These are phyloP conservation scores for Sebastes fasciatus DNA, from an alignment of 2,113 vertebrate species.

Conservation along the genomic window DNA sequence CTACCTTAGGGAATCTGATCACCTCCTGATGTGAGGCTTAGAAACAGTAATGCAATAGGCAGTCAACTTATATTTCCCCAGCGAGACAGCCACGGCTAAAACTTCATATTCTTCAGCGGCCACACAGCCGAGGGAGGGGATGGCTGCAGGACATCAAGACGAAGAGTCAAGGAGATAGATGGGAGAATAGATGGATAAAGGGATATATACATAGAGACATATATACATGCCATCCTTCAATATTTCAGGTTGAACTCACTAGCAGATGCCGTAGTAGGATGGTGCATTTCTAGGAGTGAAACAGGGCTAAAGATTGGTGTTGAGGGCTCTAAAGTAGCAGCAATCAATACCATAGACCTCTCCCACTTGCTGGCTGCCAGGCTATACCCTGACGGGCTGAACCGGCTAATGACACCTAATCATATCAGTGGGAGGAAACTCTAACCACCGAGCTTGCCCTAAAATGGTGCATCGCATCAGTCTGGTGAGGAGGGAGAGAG, in stretches of 20 bases:
- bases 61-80: constrained; percentile 80
- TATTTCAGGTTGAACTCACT: constrained; percentile 20
- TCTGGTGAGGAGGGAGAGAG: constrained; percentile 6
- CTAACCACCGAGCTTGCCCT: constrained; percentile 43
- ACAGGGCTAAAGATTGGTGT: constrained; percentile 8
- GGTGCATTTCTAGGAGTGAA: constrained; percentile 23
- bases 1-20: constrained; percentile 73
- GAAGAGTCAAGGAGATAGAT: constrained; percentile 41
- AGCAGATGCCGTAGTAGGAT: constrained; percentile 2
- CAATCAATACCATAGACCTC: constrained; percentile 52
- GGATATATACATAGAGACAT: constrained; percentile 15
- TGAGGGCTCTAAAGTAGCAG: constrained; percentile 25
- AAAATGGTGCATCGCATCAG: constrained; percentile 36
- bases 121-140: constrained; percentile 36
- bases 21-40: constrained; percentile 76
- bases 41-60: constrained; percentile 77
- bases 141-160: constrained; percentile 57
- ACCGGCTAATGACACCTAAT: constrained; percentile 74
- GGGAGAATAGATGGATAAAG: constrained; percentile 41
- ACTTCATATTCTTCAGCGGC: constrained; percentile 71
- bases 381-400: constrained; percentile 34
- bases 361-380: constrained; percentile 37
- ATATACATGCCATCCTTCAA: constrained; percentile 24
- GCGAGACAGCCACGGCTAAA: constrained; percentile 64
- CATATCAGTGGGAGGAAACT: constrained; percentile 72